A percentile compares a stretch with the other conserved stretches of the same genome.
These are phyloP conservation scores for Drosophila robusta DNA, from an alignment of 2,888 invertebrate species.

Conservation along the genomic window DNA sequence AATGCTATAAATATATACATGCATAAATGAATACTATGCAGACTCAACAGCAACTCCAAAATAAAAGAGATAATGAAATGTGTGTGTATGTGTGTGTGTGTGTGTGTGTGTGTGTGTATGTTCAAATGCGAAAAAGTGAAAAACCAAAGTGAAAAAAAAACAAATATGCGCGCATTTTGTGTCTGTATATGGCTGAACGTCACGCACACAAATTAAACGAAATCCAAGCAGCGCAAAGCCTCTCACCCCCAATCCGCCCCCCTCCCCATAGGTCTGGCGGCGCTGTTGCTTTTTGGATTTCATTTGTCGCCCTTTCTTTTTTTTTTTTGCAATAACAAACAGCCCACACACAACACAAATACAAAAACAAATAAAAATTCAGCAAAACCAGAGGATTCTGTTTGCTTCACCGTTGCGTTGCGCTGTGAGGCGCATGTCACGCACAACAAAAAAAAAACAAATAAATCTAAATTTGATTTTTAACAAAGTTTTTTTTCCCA, in stretches of 20 bases:
- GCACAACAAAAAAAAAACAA: constrained; percentile 27
- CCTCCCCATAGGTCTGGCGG: constrained; percentile 37
- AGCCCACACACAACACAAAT: constrained; percentile 32
- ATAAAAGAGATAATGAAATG: constrained; percentile 43
- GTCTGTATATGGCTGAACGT: constrained; percentile 72
- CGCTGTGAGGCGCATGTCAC: constrained; percentile 39
- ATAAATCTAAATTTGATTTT: constrained; percentile 19
- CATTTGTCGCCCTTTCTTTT: constrained; percentile 47
- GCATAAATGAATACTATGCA: constrained; percentile 28
- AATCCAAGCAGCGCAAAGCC: constrained; percentile 70
- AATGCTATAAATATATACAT: constrained; percentile 51
- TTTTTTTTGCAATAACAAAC: constrained; percentile 63
- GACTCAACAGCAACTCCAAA: constrained; percentile 54
- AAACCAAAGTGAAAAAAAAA: constrained; percentile 57
- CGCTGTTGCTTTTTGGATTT: constrained; percentile 77
- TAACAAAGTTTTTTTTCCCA: constrained; percentile 25
- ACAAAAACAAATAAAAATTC: constrained; percentile 26
- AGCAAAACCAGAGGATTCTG: constrained; percentile 37
- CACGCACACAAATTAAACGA: constrained; percentile 66
- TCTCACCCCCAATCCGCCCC: background rate
- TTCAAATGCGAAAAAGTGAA: constrained; percentile 47
- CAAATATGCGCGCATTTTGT: constrained; percentile 78
- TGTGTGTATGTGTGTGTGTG: constrained; percentile 27
- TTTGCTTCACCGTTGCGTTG: constrained; percentile 62
- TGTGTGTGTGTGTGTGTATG: constrained; percentile 17